A percentile compares a stretch with the other conserved stretches of the same genome.
phyloP scores from a whole-genome alignment of 2,797 vertebrate genomes.

The Pangasius macronema region DNA sequence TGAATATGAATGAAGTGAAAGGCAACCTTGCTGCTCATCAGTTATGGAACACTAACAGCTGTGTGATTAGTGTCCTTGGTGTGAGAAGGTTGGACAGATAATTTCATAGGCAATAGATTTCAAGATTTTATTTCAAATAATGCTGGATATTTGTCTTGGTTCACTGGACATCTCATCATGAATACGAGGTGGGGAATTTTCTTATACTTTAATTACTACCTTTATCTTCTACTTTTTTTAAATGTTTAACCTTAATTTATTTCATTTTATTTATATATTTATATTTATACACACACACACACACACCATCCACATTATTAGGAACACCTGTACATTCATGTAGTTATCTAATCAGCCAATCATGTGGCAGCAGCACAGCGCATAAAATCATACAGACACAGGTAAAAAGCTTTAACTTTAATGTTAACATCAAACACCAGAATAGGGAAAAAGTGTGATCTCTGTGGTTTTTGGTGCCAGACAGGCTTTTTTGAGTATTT shows the following conservation, averaged over 20 bases:
- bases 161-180: background rate
- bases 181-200: background rate
- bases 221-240: background rate
- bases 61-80: background rate
- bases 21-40: constrained; percentile 22
- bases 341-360: too few species aligned
- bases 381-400: too few species aligned
- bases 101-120: background rate
- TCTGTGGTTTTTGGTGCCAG: too few species aligned
- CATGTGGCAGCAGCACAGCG: too few species aligned
- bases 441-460: too few species aligned
- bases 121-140: background rate
- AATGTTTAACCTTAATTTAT: background rate
- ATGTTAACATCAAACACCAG: too few species aligned
- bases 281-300: too few species aligned
- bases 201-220: background rate
- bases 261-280: too few species aligned
- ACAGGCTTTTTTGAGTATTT: too few species aligned
- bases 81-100: background rate
- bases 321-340: too few species aligned
- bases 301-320: too few species aligned
- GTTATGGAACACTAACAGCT: background rate
- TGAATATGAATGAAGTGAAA: background rate
- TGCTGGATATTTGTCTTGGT: constrained; percentile 1
- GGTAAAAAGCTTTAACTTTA: too few species aligned